Percentiles rank a stretch among this genome's conserved stretches.
phyloP scores from a whole-genome alignment of 1,140 invertebrate genomes.

The Lethrus apterus region DNA sequence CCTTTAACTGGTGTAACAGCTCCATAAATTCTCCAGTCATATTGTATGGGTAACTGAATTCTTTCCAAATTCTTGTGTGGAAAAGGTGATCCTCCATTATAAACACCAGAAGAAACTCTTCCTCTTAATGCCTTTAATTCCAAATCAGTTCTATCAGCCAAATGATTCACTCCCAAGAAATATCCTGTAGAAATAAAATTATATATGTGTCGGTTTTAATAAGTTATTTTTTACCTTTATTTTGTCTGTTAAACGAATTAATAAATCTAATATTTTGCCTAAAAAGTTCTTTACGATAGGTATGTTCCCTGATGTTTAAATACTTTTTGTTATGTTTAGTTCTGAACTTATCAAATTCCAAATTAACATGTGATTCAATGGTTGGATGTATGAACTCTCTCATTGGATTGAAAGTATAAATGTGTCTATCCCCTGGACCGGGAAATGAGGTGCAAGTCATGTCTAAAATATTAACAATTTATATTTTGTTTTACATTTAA shows the following conservation, averaged over 20 bases:
- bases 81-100: conserved; percentile 72
- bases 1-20: conserved; percentile 92
- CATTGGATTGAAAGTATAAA: conserved; percentile 88
- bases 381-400: conserved; percentile 74
- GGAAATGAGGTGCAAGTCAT: conserved; percentile 75
- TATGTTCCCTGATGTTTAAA: conserved; percentile 55
- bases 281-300: conserved; percentile 70
- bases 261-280: conserved; percentile 75
- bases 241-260: conserved; percentile 34
- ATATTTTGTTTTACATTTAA: neutral
- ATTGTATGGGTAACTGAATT: conserved; percentile 53
- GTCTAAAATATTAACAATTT: conserved; percentile 44
- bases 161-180: conserved; percentile 75
- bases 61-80: conserved; percentile 49
- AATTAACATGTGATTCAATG: conserved; percentile 61
- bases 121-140: conserved; percentile 79
- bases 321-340: conserved; percentile 68
- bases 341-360: conserved; percentile 73
- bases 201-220: conserved; percentile 1
- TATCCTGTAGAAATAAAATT: conserved; percentile 58
- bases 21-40: conserved; percentile 87
- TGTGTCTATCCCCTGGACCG: conserved; percentile 71
- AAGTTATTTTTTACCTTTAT: conserved; percentile 19
- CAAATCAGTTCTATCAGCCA: conserved; percentile 72
- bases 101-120: conserved; percentile 55